phyloP scores from a whole-genome alignment of 2,888 invertebrate species.

The Erebia epiphron region DNA sequence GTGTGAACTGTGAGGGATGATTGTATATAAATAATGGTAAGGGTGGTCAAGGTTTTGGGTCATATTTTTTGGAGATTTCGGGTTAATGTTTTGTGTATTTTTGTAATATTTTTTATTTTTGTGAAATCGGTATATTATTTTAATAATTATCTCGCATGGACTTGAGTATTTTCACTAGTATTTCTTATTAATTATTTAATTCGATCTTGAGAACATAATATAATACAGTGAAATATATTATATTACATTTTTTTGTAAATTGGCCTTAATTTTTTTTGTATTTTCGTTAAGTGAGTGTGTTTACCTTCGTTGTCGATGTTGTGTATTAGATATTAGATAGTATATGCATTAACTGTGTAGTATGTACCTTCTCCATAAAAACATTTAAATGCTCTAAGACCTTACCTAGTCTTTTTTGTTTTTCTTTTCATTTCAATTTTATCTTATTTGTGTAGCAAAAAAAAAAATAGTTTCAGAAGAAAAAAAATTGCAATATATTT shows the following conservation, averaged over 20 bases:
- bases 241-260: background rate
- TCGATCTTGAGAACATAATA: background rate
- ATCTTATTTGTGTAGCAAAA: no score
- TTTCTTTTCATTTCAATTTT: no score
- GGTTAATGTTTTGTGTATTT: background rate
- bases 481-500: no score
- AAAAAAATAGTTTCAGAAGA: no score
- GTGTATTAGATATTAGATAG: slow-evolving; percentile 5
- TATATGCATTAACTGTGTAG: no score
- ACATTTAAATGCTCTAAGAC: no score
- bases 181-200: background rate
- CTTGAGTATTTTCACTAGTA: background rate
- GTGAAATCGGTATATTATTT: background rate
- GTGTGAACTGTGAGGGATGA: background rate
- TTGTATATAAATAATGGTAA: background rate
- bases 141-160: background rate
- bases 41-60: background rate
- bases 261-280: slow-evolving; percentile 18
- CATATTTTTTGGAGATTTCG: background rate
- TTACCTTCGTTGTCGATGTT: slow-evolving; percentile 32
- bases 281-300: slow-evolving; percentile 17
- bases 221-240: background rate
- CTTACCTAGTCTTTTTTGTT: no score
- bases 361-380: no score
- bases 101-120: background rate